phyloP scores from a whole-genome alignment of 2,888 invertebrate species.

The Leptinotarsa juncta region DNA sequence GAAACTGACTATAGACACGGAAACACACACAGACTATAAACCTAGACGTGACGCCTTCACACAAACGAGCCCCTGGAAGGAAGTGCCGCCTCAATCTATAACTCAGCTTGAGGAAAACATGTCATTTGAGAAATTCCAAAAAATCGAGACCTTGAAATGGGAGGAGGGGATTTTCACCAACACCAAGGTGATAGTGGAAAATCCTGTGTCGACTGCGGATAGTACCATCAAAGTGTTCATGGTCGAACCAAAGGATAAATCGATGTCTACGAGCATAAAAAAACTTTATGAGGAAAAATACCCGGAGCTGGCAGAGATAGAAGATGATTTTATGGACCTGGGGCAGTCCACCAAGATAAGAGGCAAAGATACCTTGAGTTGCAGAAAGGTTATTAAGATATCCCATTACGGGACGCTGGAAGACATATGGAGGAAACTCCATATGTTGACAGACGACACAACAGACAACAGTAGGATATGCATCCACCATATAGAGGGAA shows the following conservation, averaged over 20 bases:
- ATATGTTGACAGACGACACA: not conserved
- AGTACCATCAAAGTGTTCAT: slow-evolving; percentile 29
- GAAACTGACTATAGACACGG: too few species aligned
- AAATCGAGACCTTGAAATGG: slow-evolving; percentile 6
- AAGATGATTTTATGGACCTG: slow-evolving; percentile 23
- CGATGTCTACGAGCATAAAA: slow-evolving; percentile 29
- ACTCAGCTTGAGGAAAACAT: not conserved
- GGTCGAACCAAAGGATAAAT: slow-evolving; percentile 29
- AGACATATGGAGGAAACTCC: slow-evolving; percentile 19
- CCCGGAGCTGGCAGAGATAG: slow-evolving; percentile 17
- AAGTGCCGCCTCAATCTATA: not conserved
- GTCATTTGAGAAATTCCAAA: not conserved
- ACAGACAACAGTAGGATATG: not conserved
- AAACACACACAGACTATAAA: not conserved
- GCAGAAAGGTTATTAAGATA: slow-evolving; percentile 20
- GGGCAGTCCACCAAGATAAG: slow-evolving; percentile 27
- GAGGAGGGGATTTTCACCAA: slow-evolving; percentile 12
- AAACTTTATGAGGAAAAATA: slow-evolving; percentile 31
- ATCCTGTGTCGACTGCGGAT: slow-evolving; percentile 16
- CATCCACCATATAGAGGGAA: slow-evolving; percentile 7
- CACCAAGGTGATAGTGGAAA: slow-evolving; percentile 14
- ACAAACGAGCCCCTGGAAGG: not conserved
- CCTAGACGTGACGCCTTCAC: too few species aligned
- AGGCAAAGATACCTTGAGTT: not conserved
- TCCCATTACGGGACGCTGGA: slow-evolving; percentile 8